These are phyloP conservation scores for Sylvia atricapilla DNA, from an alignment of 2,113 vertebrate species.

Conservation along the genomic window DNA sequence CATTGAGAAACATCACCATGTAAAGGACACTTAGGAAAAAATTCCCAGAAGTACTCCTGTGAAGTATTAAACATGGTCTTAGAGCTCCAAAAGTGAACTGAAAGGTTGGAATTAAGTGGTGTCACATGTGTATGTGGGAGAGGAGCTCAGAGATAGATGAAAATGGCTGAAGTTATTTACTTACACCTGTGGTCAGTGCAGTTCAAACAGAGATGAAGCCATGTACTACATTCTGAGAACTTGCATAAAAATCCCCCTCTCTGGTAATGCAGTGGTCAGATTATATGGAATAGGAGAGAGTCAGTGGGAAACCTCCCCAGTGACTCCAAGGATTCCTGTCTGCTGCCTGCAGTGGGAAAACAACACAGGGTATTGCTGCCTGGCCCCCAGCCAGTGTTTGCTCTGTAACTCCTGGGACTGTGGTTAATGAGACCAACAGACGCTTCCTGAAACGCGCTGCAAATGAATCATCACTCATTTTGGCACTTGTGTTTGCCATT, in stretches of 20 bases:
- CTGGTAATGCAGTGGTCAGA: background rate
- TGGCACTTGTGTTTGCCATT: background rate
- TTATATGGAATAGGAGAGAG: rapidly evolving
- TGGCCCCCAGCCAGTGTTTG: background rate
- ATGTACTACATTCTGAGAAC: background rate
- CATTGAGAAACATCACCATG: background rate
- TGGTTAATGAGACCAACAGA: background rate
- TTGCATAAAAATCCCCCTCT: background rate
- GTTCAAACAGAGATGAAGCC: background rate
- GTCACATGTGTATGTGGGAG: rapidly evolving
- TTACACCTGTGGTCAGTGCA: background rate
- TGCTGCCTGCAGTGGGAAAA: rapidly evolving
- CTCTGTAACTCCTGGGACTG: background rate
- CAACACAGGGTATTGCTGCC: background rate
- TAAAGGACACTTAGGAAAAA: background rate
- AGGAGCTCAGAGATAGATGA: background rate
- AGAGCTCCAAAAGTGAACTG: background rate
- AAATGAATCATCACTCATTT: background rate
- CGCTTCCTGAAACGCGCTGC: background rate
- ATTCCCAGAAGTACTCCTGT: background rate
- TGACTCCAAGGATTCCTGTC: background rate
- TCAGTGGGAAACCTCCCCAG: background rate
- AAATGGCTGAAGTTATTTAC: background rate
- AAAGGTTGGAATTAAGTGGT: background rate
- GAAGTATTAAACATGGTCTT: background rate